Conservation (phyloP, 2,113 vertebrate genomes). For the Elachura formosa region DNA sequence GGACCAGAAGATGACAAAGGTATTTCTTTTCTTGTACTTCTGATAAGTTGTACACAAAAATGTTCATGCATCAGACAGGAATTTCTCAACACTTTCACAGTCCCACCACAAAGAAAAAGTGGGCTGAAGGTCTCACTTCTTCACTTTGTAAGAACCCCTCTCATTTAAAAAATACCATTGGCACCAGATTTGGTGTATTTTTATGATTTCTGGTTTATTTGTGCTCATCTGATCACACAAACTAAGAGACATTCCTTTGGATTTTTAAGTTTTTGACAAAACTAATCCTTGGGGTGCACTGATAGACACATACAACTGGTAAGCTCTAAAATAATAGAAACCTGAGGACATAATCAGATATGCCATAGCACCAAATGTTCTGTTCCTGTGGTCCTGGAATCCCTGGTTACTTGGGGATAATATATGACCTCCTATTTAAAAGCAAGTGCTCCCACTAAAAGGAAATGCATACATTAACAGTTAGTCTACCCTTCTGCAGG, state of each 20-base stretch:
- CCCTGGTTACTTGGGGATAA: rapidly evolving
- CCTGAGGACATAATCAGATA: background rate
- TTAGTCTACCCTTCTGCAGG: background rate
- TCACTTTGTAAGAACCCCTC: background rate
- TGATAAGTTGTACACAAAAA: background rate
- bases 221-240: background rate
- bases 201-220: background rate
- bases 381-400: background rate
- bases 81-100: background rate
- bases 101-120: background rate
- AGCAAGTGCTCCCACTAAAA: background rate
- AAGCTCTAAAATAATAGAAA: background rate
- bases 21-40: background rate
- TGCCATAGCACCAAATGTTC: background rate
- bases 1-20: background rate
- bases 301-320: background rate
- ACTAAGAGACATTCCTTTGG: background rate
- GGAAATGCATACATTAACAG: background rate
- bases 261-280: background rate
- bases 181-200: background rate
- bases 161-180: background rate
- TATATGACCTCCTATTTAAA: background rate
- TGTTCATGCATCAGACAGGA: background rate
- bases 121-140: background rate
- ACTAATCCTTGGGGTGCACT: background rate